Base-by-base conservation (phyloP, 2,113 vertebrate species). In the Columba livia region DNA sequence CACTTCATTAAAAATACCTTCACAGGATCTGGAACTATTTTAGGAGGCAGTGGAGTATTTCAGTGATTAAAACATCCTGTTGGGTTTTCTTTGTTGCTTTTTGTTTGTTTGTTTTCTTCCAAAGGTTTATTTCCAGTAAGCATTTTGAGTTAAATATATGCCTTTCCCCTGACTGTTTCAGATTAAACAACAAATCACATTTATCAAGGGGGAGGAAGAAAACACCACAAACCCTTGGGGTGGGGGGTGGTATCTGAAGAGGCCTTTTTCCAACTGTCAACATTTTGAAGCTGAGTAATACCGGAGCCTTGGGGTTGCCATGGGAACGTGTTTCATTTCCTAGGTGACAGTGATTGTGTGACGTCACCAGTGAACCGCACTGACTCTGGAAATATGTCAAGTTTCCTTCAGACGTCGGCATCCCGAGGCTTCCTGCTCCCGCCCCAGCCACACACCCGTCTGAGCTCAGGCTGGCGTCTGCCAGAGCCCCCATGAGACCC, bases 301-400 rank as follows among this genome's bases (percentile, higher is more conserved):
- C 95, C 3, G 50, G 94, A 95, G 98, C 96, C 96, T 94, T 95
- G 97, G 79, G 70, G 97, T 98, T 98, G 96, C 98, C 96, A 98
- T 98, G 83, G 98, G 96, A 98, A 98, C 97, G 2, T 42, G 84
- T 81, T 96, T 97, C 97, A 98, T 98, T 85, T 95, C 98, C 98
- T 98, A 97, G 97, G 98, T 97, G 98, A 98, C 96, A 97, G 97
- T 79, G 17, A 93, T 66, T 67, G 82, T 95, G 96, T 97, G 97
- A 97, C 85, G 94, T 98, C 98, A 98, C 91, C 80, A 88, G 54
- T 93, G 94, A 97, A 97, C 96, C 28, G 53, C 97, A 83, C 91
- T 50, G 42, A 91, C 92, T 96, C 89, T 69, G 94, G 96, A 96
- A 97, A 94, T 87, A 86, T 78, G 66, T 38, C 83, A 96, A 77